Percentiles rank a stretch among this genome's conserved stretches.
Conservation (phyloP, 2,888 invertebrate genomes). For the Carcina quercana region DNA sequence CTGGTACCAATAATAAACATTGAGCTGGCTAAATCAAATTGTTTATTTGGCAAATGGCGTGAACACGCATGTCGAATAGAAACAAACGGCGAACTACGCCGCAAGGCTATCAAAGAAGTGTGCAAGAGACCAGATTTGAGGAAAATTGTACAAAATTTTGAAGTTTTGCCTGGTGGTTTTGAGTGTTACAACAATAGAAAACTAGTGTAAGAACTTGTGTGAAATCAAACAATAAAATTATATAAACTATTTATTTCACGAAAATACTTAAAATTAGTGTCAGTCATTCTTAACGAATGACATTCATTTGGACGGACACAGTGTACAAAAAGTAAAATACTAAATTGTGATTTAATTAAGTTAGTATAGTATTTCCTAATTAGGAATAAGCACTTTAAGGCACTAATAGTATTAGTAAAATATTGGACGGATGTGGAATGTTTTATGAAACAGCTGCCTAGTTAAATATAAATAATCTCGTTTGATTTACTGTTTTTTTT, state of each 20-base stretch:
- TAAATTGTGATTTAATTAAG: neutral
- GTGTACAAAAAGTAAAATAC: conserved; percentile 4
- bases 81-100: conserved; percentile 31
- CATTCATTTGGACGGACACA: conserved; percentile 21
- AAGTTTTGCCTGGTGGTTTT: conserved; percentile 42
- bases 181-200: conserved; percentile 44
- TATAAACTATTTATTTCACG: conserved; percentile 6
- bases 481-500: too few relatives aligned
- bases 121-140: conserved; percentile 50
- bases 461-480: too few relatives aligned
- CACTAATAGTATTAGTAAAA: neutral
- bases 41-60: conserved; percentile 58
- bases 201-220: conserved; percentile 18
- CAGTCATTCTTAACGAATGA: too few relatives aligned
- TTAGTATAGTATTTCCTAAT: neutral
- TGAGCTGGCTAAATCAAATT: conserved; percentile 54
- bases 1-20: conserved; percentile 40
- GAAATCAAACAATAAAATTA: conserved; percentile 15
- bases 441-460: too few relatives aligned
- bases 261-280: conserved; percentile 4
- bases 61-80: conserved; percentile 50
- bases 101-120: conserved; percentile 37
- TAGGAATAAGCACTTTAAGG: neutral
- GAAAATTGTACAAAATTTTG: conserved; percentile 40
- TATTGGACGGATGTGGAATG: conserved; percentile 1